Base-by-base conservation (phyloP, 2,888 invertebrate genomes). In the Acronicta aceris region DNA sequence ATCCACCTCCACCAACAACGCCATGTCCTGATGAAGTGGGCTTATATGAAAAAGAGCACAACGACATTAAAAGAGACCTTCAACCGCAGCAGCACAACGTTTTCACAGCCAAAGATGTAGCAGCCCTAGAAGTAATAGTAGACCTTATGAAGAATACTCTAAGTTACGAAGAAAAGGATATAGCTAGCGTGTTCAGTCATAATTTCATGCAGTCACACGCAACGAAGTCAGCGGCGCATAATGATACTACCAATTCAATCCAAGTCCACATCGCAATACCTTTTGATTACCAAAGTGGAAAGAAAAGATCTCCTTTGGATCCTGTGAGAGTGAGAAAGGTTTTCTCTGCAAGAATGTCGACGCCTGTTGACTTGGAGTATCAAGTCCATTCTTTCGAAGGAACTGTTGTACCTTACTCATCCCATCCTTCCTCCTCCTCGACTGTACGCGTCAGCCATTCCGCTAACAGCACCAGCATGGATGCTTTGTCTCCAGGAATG, bases 211-310 rank as follows among this genome's bases (percentile, higher is more conserved):
- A 47, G 2, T 7, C 41, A 2, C 27, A 33, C 0, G 15, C 33
- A 4, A 52, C 59, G 1, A 62, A 66, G 25, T 15, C 55, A 7
- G 7, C 17, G 1, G 25, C 38, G 15, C 6, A 12, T 1, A 52
- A 51, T n/a, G 21, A 40, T 13, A 62, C 47, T 17, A 52, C 50
- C 5, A 91, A 89, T 59, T 71, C 85, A 16, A 87, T 92, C 17
- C 89, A 92, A 83, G 86, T 93, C 0, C 90, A 90, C 46, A 88
- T 93, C 50, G 87, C 86, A 4, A 78, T 91, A 38, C 91, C 92
- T 0, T 82, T 74, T 48, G 76, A 81, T 42, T 49, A 71, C 2
- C 51, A 68, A 9, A 71, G 63, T 27, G 79, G 76, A 25, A 83
- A 71, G 25, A 91, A 86, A 57, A 78, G 89, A 59, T 84, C 88